Evolutionary conservation across 1,140 invertebrate genomes (phyloP), one percentile per base, ranked within the genome.

Genomic region (Pomacea maculata): DNA sequence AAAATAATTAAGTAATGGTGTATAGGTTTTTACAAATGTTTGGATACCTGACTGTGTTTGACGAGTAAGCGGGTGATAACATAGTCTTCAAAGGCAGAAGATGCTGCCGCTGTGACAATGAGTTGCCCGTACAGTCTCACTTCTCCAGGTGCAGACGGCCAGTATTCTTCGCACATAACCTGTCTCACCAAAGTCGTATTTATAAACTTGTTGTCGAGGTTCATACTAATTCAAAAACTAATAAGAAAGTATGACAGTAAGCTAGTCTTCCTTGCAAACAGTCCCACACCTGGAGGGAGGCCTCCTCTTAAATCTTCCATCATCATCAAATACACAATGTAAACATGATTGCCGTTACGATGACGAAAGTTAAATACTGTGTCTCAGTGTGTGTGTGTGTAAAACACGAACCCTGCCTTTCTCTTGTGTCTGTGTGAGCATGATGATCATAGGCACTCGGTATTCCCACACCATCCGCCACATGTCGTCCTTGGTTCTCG

Each of bases 391-490:
- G 34, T 45, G 34, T 45, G 34, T 45, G 34, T 45, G 34, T 45
- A 52, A 57, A 25, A 68, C 52, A 72, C 67, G 11, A 54, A 84
- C 81, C 79, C 12, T 80, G 19, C 80, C 65, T 29, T 67, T 68
- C 63, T 86, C 85, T 61, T 80, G 82, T 52, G 91, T 83, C 75
- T 88, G 86, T 0, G 98, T 99, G 15, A 99, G 93, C 98, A 99
- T 99, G 2, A 99, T 97, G 83, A 99, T 97, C 29, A 97, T 96
- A 82, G 96, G 94, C 45, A 96, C 96, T 87, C 97, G 96, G 78
- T 96, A 96, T 91, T 99, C 97, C 97, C 97, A 99, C 85, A 97
- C 95, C 97, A 99, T 99, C 83, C 97, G 94, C 98, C 98, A 99
- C 93, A 99, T 99, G 92, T 99, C 98, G 88, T 97, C 97, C 61